These are phyloP conservation scores for Antechinus flavipes DNA, from an alignment of 2,113 vertebrate species.

Conservation along the genomic window DNA sequence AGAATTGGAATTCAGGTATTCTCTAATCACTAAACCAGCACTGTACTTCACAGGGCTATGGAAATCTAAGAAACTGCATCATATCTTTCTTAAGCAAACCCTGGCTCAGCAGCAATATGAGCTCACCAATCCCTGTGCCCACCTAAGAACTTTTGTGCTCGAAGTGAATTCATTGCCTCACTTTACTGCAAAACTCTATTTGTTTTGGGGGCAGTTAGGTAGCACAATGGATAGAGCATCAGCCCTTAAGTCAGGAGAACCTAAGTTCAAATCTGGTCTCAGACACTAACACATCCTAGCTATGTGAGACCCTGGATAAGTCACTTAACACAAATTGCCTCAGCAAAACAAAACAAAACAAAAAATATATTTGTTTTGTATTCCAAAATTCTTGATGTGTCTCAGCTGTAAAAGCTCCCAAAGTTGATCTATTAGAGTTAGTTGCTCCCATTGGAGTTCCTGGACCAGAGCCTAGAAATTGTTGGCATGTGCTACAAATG, in stretches of 20 bases:
- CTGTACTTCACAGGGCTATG: not conserved
- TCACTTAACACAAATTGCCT: too few species aligned
- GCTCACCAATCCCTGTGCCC: not conserved
- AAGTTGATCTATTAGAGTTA: not conserved
- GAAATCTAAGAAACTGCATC: not conserved
- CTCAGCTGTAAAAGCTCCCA: not conserved
- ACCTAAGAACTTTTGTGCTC: not conserved
- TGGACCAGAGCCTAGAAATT: not conserved
- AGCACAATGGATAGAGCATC: too few species aligned
- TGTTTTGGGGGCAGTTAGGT: not conserved
- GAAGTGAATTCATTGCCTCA: not conserved
- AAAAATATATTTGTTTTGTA: not conserved
- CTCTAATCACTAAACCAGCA: too few species aligned
- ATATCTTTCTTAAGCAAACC: not conserved
- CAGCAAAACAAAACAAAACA: too few species aligned
- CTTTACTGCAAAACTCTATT: not conserved
- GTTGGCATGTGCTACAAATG: not conserved
- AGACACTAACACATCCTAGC: too few species aligned
- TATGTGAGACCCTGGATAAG: too few species aligned
- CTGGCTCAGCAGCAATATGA: not conserved
- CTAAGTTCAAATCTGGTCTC: too few species aligned
- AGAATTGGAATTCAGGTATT: not conserved
- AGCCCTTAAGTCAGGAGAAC: too few species aligned
- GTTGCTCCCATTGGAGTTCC: not conserved
- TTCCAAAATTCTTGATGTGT: not conserved